Conservation (phyloP, 1,140 invertebrate genomes). For the Bombus sibiricus region DNA sequence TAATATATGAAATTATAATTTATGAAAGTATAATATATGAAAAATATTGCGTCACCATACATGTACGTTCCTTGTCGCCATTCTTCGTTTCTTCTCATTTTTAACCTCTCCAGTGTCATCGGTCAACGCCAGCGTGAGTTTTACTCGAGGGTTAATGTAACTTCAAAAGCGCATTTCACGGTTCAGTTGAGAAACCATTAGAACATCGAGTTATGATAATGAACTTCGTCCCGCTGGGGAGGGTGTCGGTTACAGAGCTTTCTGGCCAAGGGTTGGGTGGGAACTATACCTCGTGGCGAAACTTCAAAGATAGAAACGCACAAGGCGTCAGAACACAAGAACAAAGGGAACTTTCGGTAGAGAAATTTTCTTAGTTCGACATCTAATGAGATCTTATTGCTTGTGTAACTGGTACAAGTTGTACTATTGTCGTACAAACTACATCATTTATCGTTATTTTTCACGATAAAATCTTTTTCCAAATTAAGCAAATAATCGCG, state of each 20-base stretch:
- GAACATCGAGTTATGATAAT: constrained; percentile 26
- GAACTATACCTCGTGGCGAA: neutral
- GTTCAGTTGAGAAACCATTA: constrained; percentile 29
- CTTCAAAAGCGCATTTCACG: constrained; percentile 3
- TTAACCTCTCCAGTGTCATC: neutral
- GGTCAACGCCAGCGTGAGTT: neutral
- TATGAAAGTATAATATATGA: neutral
- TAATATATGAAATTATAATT: no score
- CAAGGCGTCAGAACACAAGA: neutral
- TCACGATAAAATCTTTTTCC: no score
- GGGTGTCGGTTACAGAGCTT: constrained; percentile 4
- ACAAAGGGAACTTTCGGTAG: neutral
- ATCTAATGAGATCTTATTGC: neutral
- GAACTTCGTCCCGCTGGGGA: neutral
- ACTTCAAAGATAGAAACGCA: constrained; percentile 25
- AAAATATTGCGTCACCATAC: neutral
- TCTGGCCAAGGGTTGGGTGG: neutral
- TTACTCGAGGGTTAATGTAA: neutral
- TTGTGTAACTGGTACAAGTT: neutral
- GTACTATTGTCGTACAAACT: neutral
- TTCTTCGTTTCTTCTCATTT: neutral
- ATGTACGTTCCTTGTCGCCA: neutral
- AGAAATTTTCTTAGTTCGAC: neutral
- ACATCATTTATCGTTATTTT: no score
- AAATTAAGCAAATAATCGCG: no score